Conservation (phyloP, 2,797 vertebrate genomes). For the Gallinago stenura region DNA sequence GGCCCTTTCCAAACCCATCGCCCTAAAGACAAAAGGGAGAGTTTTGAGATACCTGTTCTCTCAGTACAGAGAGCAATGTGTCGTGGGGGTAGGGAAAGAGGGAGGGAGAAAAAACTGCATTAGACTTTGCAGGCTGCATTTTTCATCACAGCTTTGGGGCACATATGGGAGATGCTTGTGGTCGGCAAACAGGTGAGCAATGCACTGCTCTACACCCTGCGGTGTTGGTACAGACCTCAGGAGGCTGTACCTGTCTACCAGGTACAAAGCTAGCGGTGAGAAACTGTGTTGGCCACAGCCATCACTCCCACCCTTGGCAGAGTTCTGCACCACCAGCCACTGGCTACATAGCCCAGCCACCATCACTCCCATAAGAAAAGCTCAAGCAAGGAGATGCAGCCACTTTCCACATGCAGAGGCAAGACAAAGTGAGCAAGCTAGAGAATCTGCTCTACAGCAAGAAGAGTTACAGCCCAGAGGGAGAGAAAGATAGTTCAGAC, state of each 20-base stretch:
- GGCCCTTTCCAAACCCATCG: neutral
- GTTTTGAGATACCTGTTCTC: neutral
- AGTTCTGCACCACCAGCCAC: neutral
- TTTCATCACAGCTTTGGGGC: neutral
- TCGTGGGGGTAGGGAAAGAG: neutral
- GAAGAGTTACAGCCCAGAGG: neutral
- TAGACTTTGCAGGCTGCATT: neutral
- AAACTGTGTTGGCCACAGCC: neutral
- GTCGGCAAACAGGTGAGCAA: neutral
- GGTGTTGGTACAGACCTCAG: neutral
- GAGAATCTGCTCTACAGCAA: neutral
- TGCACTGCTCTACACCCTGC: neutral
- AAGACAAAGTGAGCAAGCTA: neutral
- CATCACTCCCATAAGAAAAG: neutral
- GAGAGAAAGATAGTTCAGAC: neutral
- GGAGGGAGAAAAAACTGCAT: neutral
- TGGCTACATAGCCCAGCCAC: neutral
- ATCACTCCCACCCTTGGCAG: neutral
- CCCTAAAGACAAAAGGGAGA: neutral
- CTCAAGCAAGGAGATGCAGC: neutral
- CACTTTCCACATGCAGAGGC: neutral
- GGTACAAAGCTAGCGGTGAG: neutral
- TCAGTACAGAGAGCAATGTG: neutral
- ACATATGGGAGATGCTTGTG: neutral
- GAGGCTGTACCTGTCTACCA: neutral